Base-by-base conservation (phyloP, 2,113 vertebrate species). In the Plecotus auritus region DNA sequence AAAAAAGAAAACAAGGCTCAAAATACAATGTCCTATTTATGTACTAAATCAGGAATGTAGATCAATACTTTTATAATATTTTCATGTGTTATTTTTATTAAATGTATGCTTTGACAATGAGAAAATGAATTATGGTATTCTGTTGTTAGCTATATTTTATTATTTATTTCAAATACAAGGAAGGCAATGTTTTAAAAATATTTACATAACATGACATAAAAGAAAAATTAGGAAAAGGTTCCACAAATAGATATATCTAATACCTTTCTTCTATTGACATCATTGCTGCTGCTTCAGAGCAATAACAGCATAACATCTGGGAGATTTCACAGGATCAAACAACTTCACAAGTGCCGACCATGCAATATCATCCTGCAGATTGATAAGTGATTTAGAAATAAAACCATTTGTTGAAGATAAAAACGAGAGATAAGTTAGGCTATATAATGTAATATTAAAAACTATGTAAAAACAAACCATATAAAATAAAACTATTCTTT, bases 321-420 rank as follows among this genome's bases (percentile, higher is more conserved):
- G 99, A 16, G 99, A 99, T 98, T 99, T 99, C 98, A 99, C 98
- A 0, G 99, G 99, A 98, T 99, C 99, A 96, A 99, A 99, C 91
- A 99, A 98, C 96, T 99, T 99, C 98, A 99, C 99, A 97, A 99
- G 98, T 1, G 99, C 98, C 78, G 99, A 99, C 98, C 99, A 99
- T 0, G 97, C 97, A 90, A 99, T 93, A 81, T 98, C 98, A 92
- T 99, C 98, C 99, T 99, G 97, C 66, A 97, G 98, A 98, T 97
- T 86, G 77, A 98, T 72, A 96, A 26, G 94, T 76, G 81, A 97
- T 96, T 97, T 89, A 97, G 93, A 92, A 61, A 97, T 18, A 92
- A 85, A 95, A 95, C 91, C 92, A 96, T 76, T 69, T 77, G 66
- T 93, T 96, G 59, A 96, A 70, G 87, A 96, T 92, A 80, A 83